Percentiles rank a stretch among this genome's conserved stretches.
These are phyloP conservation scores for Sebastes wilsoni DNA, from an alignment of 2,797 vertebrate species.

Conservation along the genomic window DNA sequence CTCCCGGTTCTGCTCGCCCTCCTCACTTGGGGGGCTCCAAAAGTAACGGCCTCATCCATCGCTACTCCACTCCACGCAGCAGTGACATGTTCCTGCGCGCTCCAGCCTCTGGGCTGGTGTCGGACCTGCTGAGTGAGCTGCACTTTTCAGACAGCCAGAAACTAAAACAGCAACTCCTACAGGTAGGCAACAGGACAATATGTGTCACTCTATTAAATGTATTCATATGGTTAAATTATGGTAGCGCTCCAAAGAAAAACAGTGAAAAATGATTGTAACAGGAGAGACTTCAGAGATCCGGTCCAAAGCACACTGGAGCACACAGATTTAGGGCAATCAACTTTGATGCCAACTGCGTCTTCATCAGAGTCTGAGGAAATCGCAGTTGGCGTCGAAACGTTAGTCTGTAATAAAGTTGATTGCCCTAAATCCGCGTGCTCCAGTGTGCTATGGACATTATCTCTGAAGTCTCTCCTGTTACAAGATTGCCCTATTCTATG, in stretches of 20 bases:
- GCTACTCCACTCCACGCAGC: slow-evolving; percentile 81
- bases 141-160: slow-evolving; percentile 88
- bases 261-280: neutral
- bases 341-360: no score
- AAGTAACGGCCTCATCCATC: slow-evolving; percentile 74
- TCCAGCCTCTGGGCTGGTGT: slow-evolving; percentile 81
- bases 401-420: no score
- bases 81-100: slow-evolving; percentile 79
- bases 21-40: slow-evolving; percentile 75
- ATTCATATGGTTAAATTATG: neutral
- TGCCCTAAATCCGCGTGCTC: no score
- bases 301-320: no score
- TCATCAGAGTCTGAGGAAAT: no score
- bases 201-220: neutral
- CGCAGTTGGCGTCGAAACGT: no score
- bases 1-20: slow-evolving; percentile 69
- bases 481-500: no score
- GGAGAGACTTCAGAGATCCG: no score
- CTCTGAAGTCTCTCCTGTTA: no score
- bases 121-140: slow-evolving; percentile 88
- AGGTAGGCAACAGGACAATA: slow-evolving; percentile 73
- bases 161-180: slow-evolving; percentile 87
- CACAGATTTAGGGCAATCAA: no score
- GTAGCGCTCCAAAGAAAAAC: neutral
- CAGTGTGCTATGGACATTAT: no score